phyloP scores from a whole-genome alignment of 2,888 invertebrate species.

The Trissonchulus sp. region DNA sequence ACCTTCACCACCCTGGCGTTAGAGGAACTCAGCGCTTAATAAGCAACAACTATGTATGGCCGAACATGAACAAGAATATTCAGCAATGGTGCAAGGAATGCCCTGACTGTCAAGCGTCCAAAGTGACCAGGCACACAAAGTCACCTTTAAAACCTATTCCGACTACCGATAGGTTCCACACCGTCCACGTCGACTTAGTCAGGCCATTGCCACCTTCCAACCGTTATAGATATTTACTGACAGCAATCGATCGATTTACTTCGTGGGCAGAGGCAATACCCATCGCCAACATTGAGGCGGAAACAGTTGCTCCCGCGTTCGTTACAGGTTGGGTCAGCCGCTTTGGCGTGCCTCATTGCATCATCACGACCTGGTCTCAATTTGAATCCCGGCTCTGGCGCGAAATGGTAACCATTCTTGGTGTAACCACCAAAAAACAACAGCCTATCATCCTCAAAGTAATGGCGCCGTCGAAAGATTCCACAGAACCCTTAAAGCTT shows the following conservation, averaged over 20 bases:
- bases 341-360: conserved; percentile 11
- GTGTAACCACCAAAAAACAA: background rate
- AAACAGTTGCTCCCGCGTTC: background rate
- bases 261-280: conserved; percentile 13
- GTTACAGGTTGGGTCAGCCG: conserved; percentile 18
- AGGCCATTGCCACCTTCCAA: conserved; percentile 3
- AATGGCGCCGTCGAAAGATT: conserved; percentile 23
- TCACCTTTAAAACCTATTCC: conserved; percentile 13
- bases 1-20: conserved; percentile 14
- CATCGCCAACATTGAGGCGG: conserved; percentile 7
- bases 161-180: conserved; percentile 9
- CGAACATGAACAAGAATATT: conserved; percentile 12
- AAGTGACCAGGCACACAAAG: background rate
- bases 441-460: conserved; percentile 15
- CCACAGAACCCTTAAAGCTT: conserved; percentile 7
- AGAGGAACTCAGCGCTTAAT: background rate
- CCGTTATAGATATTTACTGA: conserved; percentile 9
- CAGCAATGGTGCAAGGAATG: conserved; percentile 18
- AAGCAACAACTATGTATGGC: background rate
- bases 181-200: conserved; percentile 22
- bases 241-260: conserved; percentile 21
- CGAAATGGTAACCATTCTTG: background rate
- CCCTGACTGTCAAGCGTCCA: background rate
- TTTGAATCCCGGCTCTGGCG: background rate
- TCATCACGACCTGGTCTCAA: background rate